These are phyloP conservation scores for Brachionus rotundiformis DNA, from an alignment of 1,140 invertebrate genomes.

Conservation along the genomic window DNA sequence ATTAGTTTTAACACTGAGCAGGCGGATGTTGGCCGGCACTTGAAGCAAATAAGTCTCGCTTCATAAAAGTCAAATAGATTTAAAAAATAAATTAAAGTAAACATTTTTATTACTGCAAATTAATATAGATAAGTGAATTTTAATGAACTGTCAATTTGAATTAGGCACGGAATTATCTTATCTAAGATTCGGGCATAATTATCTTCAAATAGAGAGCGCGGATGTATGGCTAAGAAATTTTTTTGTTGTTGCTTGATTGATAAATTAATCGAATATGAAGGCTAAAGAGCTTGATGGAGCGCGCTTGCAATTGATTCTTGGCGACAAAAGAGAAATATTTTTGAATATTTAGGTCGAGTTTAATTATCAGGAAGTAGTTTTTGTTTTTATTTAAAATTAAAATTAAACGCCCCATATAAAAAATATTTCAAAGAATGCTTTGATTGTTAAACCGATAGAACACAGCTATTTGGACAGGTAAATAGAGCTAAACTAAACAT, in stretches of 20 bases:
- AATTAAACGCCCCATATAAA: constrained; percentile 38
- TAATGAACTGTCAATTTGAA: constrained; percentile 43
- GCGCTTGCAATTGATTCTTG: constrained; percentile 39
- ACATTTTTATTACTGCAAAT: not conserved
- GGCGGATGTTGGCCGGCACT: not conserved
- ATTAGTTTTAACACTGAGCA: not conserved
- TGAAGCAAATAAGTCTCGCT: not conserved
- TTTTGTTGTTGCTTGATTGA: constrained; percentile 25
- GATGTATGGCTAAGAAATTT: not conserved
- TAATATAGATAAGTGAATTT: constrained; percentile 33
- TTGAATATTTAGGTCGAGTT: constrained; percentile 38
- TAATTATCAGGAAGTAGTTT: constrained; percentile 43
- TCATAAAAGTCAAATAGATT: not conserved
- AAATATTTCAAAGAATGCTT: constrained; percentile 26
- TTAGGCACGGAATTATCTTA: constrained; percentile 8
- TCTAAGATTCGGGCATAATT: constrained; percentile 12
- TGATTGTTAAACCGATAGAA: constrained; percentile 40
- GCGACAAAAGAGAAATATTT: constrained; percentile 2
- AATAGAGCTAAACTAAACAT: constrained; percentile 48
- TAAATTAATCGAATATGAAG: constrained; percentile 25
- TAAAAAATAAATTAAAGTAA: not conserved
- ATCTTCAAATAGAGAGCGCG: not conserved
- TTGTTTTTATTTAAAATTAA: constrained; percentile 6
- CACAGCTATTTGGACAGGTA: constrained; percentile 39
- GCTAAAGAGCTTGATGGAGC: not conserved